These are phyloP conservation scores for Euplexia lucipara DNA, from an alignment of 2,888 invertebrate genomes.

Conservation along the genomic window DNA sequence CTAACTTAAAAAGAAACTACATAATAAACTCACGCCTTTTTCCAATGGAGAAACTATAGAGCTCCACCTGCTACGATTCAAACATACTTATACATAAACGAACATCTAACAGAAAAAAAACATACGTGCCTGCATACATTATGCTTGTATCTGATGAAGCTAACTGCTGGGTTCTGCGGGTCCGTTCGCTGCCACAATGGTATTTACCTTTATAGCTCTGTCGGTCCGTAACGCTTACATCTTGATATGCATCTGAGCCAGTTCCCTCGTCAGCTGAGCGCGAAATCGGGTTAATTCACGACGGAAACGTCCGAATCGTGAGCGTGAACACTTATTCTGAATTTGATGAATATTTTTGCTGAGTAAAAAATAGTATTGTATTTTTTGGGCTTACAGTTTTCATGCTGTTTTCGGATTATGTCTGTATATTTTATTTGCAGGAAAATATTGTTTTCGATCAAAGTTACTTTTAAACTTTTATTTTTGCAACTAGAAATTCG, in stretches of 20 bases:
- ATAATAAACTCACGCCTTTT: no score
- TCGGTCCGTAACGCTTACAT: conserved; percentile 42
- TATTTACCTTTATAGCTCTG: conserved; percentile 46
- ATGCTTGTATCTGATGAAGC: conserved; percentile 41
- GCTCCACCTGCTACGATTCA: no score
- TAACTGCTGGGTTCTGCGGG: conserved; percentile 16
- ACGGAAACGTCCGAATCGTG: conserved; percentile 63
- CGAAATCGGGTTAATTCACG: conserved; percentile 71
- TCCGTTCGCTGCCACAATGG: conserved; percentile 20
- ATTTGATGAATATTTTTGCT: conserved; percentile 22
- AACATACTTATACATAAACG: no score
- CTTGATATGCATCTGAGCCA: conserved; percentile 68
- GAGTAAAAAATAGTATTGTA: not conserved
- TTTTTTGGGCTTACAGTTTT: not conserved
- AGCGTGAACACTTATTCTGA: conserved; percentile 60
- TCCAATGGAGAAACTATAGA: no score
- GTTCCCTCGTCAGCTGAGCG: conserved; percentile 65
- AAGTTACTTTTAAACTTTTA: no score
- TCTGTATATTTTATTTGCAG: not conserved
- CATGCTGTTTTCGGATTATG: not conserved
- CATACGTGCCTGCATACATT: conserved; percentile 23
- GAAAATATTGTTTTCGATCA: not conserved
- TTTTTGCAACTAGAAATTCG: no score
- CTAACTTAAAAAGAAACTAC: no score
- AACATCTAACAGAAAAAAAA: conserved; percentile 8